Percentiles rank a stretch among this genome's conserved stretches.
These are phyloP conservation scores for Zoanthus solanderi DNA, from an alignment of 92 coral and sea anemone species.

Conservation along the genomic window DNA sequence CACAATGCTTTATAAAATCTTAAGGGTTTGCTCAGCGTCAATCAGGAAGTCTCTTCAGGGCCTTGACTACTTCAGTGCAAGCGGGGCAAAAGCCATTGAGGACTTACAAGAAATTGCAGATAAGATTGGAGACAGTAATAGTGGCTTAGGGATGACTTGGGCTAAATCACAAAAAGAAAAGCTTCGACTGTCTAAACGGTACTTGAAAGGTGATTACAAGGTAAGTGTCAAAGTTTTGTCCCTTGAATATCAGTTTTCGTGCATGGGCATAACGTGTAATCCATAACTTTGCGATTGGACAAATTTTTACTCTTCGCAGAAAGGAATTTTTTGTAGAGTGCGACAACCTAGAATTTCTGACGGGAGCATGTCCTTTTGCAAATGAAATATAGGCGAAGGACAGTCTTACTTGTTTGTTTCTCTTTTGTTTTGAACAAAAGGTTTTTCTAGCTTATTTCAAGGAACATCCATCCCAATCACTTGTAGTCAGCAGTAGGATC, in stretches of 20 bases:
- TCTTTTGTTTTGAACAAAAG: slow-evolving; percentile 12
- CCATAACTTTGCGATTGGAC: slow-evolving; percentile 1
- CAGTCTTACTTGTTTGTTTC: slow-evolving; percentile 9
- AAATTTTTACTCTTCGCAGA: neutral
- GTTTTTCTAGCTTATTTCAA: neutral
- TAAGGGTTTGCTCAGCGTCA: slow-evolving; percentile 60
- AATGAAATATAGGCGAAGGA: neutral
- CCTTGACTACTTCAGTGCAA: slow-evolving; percentile 59
- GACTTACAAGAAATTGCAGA: slow-evolving; percentile 59
- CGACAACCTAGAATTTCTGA: slow-evolving; percentile 12
- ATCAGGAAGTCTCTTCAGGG: slow-evolving; percentile 64
- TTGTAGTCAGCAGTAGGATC: neutral
- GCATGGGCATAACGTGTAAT: neutral
- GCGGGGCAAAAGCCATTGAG: slow-evolving; percentile 67
- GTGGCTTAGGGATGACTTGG: slow-evolving; percentile 68
- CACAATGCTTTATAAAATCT: slow-evolving; percentile 48
- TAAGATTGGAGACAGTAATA: slow-evolving; percentile 54
- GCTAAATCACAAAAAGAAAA: slow-evolving; percentile 61
- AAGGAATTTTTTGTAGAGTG: neutral
- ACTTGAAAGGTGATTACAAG: slow-evolving; percentile 60
- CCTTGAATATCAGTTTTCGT: neutral
- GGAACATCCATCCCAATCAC: slow-evolving; percentile 10
- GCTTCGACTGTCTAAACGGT: slow-evolving; percentile 61
- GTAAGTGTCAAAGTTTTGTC: slow-evolving; percentile 7
- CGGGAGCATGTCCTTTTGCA: neutral